Evolutionary conservation across 2,888 invertebrate species (phyloP).

Genomic region (Epirrhoe alternata): DNA sequence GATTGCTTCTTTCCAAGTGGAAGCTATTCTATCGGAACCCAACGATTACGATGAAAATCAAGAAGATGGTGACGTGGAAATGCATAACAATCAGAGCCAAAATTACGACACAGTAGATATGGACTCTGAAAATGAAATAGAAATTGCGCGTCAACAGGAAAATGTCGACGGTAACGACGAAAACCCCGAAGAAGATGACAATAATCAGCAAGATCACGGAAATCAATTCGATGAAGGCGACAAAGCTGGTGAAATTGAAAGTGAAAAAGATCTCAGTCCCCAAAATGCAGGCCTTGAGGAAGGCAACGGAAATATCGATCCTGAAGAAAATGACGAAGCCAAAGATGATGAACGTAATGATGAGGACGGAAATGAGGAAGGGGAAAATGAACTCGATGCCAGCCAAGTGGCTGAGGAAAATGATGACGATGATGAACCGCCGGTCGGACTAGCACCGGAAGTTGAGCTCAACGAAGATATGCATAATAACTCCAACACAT

Average conservation of each 20-base stretch:
- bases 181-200: slow-evolving; percentile 52
- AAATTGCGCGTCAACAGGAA: slow-evolving; percentile 74
- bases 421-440: slow-evolving; percentile 73
- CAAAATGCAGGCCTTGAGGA: slow-evolving; percentile 41
- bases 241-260: slow-evolving; percentile 53
- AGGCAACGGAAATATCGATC: slow-evolving; percentile 56
- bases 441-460: slow-evolving; percentile 64
- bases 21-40: slow-evolving; percentile 78
- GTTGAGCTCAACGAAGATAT: slow-evolving; percentile 81
- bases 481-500: slow-evolving; percentile 59
- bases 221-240: slow-evolving; percentile 51
- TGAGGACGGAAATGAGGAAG: slow-evolving; percentile 50
- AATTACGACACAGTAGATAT: slow-evolving; percentile 80
- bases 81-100: slow-evolving; percentile 64
- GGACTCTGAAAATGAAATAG: slow-evolving; percentile 82
- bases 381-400: slow-evolving; percentile 55
- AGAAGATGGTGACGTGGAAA: slow-evolving; percentile 60
- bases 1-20: slow-evolving; percentile 82
- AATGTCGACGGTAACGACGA: slow-evolving; percentile 51
- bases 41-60: slow-evolving; percentile 66
- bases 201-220: slow-evolving; percentile 51
- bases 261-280: slow-evolving; percentile 51
- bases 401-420: slow-evolving; percentile 62
- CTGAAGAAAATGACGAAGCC: slow-evolving; percentile 49
- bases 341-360: slow-evolving; percentile 54